Conservation (phyloP, 2,888 invertebrate genomes). For the Fabriciana adippe region DNA sequence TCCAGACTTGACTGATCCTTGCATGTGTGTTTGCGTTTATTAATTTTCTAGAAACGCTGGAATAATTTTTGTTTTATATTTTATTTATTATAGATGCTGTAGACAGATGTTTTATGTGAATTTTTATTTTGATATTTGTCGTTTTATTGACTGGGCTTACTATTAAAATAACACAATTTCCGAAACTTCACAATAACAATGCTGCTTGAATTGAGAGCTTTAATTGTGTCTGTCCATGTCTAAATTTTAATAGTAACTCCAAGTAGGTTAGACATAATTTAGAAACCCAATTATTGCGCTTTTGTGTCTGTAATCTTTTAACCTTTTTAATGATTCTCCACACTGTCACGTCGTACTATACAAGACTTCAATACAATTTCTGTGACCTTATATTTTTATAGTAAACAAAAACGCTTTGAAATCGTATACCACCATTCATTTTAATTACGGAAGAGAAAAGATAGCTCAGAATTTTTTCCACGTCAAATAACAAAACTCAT, state of each 20-base stretch:
- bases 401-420: constrained; percentile 17
- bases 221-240: constrained; percentile 1
- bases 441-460: constrained; percentile 19
- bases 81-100: constrained; percentile 32
- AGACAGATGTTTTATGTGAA: constrained; percentile 40
- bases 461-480: constrained; percentile 3
- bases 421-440: constrained; percentile 18
- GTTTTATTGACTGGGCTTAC: constrained; percentile 23
- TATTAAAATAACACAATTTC: constrained; percentile 31
- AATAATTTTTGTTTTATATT: constrained; percentile 33
- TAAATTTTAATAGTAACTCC: constrained; percentile 30
- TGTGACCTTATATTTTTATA: constrained; percentile 15
- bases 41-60: constrained; percentile 50
- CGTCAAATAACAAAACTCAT: not conserved
- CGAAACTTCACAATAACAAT: constrained; percentile 18
- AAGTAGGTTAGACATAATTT: constrained; percentile 9
- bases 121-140: constrained; percentile 14
- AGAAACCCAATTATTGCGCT: constrained; percentile 10
- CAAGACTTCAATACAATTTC: constrained; percentile 9
- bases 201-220: constrained; percentile 19
- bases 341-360: constrained; percentile 12
- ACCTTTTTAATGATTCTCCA: constrained; percentile 10
- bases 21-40: constrained; percentile 71
- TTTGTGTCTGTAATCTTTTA: constrained; percentile 13
- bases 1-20: constrained; percentile 58